Evolutionary conservation across 2,888 invertebrate species (phyloP), one percentile per base, ranked within the genome.

Genomic region (Dryobota labecula): DNA sequence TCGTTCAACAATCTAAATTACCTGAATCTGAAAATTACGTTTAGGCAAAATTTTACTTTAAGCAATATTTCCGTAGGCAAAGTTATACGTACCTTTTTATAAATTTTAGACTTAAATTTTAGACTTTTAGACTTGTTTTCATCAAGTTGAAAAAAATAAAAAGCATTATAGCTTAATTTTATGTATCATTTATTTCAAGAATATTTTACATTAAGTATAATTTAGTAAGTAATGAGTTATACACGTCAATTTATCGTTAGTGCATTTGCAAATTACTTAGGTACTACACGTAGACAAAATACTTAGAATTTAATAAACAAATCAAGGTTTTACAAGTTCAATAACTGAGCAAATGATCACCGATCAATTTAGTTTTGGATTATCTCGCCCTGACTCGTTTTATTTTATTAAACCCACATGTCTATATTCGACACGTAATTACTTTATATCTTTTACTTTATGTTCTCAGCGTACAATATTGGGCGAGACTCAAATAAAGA

Each of bases 131-230:
- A 30, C 33, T 27, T 45, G 9, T 30, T 33, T 41, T 33, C 6
- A 38, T 54, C 3, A 41, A 38, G 24, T 38, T 33, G n/a, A 2
- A 49, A 54, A 60, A 49, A 67, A 82, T 83, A 80, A 85, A 85
- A 61, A 70, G 24, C 20, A 33, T 45, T 45, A 47, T 8, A 30
- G n/a, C 4, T 70, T 68, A 45, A 70, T 68, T 78, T 85, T 81
- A 86, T 86, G 83, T 87, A 89, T 81, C 85, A 89, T 91, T 93
- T 92, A 91, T 91, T 93, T 90, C 80, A 86, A 88, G 88, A 88
- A 88, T 90, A 89, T 88, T 84, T 88, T 87, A 90, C 87, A 87
- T 84, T 86, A 79, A 84, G 71, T 80, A 77, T 82, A 80, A 78
- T 82, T 82, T 84, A 77, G 75, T 73, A 78, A 66, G 70, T 76